These are phyloP conservation scores for Nibea coibor DNA, from an alignment of 2,113 vertebrate genomes.

Conservation along the genomic window DNA sequence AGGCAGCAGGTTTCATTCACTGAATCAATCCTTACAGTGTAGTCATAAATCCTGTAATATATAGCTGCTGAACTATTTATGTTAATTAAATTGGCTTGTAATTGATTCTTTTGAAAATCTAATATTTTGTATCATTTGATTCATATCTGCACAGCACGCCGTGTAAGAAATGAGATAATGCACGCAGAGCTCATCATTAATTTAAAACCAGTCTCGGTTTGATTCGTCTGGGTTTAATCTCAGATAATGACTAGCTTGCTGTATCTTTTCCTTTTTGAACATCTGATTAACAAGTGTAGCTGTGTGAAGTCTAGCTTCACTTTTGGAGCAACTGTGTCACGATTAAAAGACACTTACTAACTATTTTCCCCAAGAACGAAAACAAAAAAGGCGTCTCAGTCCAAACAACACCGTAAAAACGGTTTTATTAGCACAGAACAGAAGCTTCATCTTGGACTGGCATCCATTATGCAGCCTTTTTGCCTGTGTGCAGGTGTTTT, in stretches of 20 bases:
- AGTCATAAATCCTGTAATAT: not conserved
- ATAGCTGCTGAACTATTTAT: too few relatives aligned
- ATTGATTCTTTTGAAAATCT: not conserved
- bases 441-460: not conserved
- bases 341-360: not conserved
- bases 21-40: not conserved
- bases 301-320: not conserved
- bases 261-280: not conserved
- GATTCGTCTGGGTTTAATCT: not conserved
- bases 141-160: not conserved
- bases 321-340: not conserved
- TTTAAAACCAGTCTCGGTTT: not conserved
- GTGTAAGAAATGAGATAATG: conserved; percentile 8
- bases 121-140: conserved; percentile 1
- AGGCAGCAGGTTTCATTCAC: not conserved
- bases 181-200: conserved; percentile 1
- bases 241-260: not conserved
- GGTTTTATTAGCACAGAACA: not conserved
- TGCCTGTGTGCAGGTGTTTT: conserved; percentile 6
- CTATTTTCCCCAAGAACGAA: not conserved
- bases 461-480: not conserved
- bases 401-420: not conserved
- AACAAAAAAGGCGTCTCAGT: not conserved
- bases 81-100: conserved; percentile 1
- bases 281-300: not conserved